These are phyloP conservation scores for Cololabis saira DNA, from an alignment of 2,113 vertebrate genomes.

Conservation along the genomic window DNA sequence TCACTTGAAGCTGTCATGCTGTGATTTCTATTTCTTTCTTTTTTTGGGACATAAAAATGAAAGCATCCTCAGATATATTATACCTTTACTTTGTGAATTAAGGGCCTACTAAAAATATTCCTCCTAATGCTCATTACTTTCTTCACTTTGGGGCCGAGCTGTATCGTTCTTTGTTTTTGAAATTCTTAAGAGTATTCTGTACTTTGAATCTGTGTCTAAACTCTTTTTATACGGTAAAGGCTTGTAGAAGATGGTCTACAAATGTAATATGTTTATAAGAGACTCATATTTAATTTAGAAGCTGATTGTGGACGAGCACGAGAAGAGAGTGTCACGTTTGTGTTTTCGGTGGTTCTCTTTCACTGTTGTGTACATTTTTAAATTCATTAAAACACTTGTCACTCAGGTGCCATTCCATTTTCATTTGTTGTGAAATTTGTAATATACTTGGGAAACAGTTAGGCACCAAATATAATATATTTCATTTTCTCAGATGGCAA, in stretches of 20 bases:
- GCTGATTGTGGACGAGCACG: constrained; percentile 47
- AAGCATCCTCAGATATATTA: constrained; percentile 26
- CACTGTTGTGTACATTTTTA: constrained; percentile 55
- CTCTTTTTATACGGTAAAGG: constrained; percentile 25
- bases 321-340: constrained; percentile 44
- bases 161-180: constrained; percentile 18
- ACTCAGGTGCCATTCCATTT: constrained; percentile 18
- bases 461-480: too few species aligned
- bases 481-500: too few species aligned
- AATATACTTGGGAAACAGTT: too few species aligned
- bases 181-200: constrained; percentile 9
- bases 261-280: constrained; percentile 54
- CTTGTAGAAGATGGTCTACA: constrained; percentile 31
- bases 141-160: constrained; percentile 3
- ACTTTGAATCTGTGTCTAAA: constrained; percentile 21
- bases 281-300: constrained; percentile 48
- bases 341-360: constrained; percentile 51
- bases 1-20: neutral
- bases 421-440: neutral
- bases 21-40: neutral
- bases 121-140: constrained; percentile 4
- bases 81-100: constrained; percentile 21
- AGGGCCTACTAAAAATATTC: neutral
- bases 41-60: constrained; percentile 2
- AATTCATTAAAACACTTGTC: constrained; percentile 56